Evolutionary conservation across 2,797 vertebrate genomes (phyloP).

Genomic region (Argentina silus): DNA sequence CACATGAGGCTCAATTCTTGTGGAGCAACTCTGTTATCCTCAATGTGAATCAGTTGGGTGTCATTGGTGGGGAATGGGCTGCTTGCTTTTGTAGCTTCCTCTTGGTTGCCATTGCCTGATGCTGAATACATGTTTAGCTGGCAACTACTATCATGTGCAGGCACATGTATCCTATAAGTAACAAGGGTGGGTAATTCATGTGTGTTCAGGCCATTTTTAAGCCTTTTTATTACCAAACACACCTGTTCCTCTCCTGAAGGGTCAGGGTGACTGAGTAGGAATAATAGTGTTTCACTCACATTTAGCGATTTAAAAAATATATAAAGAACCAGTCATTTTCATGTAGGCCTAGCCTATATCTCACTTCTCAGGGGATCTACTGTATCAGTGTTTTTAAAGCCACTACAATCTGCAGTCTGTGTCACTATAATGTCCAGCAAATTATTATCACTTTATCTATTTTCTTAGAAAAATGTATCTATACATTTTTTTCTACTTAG

Average conservation of each 20-base stretch:
- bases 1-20: background rate
- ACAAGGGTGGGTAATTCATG: background rate
- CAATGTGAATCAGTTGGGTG: background rate
- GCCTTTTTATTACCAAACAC: background rate
- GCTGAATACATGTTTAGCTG: too few relatives aligned
- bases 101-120: too few relatives aligned
- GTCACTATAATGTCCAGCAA: background rate
- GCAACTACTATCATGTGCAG: too few relatives aligned
- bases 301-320: background rate
- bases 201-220: constrained; percentile 2
- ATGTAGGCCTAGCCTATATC: too few relatives aligned
- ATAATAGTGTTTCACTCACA: background rate
- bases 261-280: background rate
- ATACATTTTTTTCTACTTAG: constrained; percentile 14
- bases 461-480: background rate
- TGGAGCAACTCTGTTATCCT: background rate
- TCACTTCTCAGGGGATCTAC: too few relatives aligned
- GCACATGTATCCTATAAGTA: too few relatives aligned
- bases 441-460: background rate
- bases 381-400: background rate
- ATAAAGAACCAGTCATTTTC: background rate
- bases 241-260: background rate
- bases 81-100: too few relatives aligned
- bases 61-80: background rate
- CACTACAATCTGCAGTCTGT: background rate